These are phyloP conservation scores for Typhlomys cinereus DNA, from an alignment of 2,113 vertebrate genomes.

Conservation along the genomic window DNA sequence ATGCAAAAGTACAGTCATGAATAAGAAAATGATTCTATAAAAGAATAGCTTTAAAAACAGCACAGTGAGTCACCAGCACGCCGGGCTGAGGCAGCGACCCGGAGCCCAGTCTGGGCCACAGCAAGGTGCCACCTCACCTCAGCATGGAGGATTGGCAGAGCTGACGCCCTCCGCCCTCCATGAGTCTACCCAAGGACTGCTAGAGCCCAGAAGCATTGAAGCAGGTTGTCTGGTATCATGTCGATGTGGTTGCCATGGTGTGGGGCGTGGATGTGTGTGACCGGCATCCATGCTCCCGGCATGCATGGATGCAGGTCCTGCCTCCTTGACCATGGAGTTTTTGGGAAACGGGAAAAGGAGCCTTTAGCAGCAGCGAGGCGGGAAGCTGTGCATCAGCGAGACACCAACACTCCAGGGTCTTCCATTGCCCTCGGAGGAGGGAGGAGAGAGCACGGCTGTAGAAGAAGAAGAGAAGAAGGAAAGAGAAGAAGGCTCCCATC, in stretches of 20 bases:
- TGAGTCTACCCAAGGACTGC: background rate
- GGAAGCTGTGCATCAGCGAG: no score
- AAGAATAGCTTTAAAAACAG: background rate
- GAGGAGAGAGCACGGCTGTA: background rate
- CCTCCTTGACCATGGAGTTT: no score
- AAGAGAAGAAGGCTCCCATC: background rate
- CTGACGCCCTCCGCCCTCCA: background rate
- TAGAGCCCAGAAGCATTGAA: background rate
- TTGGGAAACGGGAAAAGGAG: no score
- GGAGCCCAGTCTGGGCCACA: background rate
- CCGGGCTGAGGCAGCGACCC: background rate
- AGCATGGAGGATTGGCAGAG: background rate
- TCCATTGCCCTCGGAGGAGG: no score
- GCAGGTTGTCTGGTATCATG: no score
- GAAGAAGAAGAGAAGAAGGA: no score
- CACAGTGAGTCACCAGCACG: background rate
- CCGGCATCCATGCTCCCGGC: no score
- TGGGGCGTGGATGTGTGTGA: no score
- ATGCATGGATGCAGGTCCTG: no score
- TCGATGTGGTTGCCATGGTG: no score
- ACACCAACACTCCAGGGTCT: no score
- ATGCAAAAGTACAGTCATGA: background rate
- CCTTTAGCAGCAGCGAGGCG: no score
- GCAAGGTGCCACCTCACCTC: background rate
- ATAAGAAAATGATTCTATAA: slow-evolving; percentile 10